Conservation (phyloP, 2,113 vertebrate genomes). For the Thamnaconus septentrionalis region DNA sequence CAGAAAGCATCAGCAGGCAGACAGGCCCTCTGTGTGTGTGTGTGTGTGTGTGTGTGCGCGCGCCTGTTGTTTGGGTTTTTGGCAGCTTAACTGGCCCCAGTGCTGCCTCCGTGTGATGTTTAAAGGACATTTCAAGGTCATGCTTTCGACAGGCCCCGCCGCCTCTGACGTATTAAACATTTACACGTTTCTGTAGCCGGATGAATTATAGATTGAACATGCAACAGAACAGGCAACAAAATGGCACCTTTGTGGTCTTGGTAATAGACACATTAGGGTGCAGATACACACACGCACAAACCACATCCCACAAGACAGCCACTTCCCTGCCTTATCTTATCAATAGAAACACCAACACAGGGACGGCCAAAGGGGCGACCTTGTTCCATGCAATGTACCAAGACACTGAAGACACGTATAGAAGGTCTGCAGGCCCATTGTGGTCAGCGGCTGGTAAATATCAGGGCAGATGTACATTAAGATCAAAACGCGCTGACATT, state of each 20-base stretch:
- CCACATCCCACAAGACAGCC: slow-evolving; percentile 5
- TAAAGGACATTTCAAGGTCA: slow-evolving; percentile 80
- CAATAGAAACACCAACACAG: slow-evolving; percentile 7
- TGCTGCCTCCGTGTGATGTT: slow-evolving; percentile 64
- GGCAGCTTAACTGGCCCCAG: slow-evolving; percentile 62
- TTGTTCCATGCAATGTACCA: background rate
- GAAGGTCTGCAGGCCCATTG: background rate
- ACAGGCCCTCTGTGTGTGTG: slow-evolving; percentile 23
- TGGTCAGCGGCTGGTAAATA: slow-evolving; percentile 7
- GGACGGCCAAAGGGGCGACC: background rate
- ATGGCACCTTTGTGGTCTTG: slow-evolving; percentile 51
- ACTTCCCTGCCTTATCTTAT: slow-evolving; percentile 19
- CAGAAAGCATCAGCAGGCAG: slow-evolving; percentile 49
- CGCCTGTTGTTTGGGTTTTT: slow-evolving; percentile 53
- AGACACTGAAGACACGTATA: slow-evolving; percentile 1
- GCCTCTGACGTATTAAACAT: slow-evolving; percentile 69
- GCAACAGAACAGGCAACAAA: slow-evolving; percentile 63
- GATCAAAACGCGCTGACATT: slow-evolving; percentile 15
- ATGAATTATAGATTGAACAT: slow-evolving; percentile 72
- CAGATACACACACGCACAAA: slow-evolving; percentile 31
- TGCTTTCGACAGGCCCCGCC: slow-evolving; percentile 58
- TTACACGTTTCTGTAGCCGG: slow-evolving; percentile 60
- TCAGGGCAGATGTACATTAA: slow-evolving; percentile 2
- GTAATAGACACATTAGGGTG: slow-evolving; percentile 58
- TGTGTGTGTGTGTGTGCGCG: slow-evolving; percentile 8